These are phyloP conservation scores for Salvelinus sp. DNA, from an alignment of 2,113 vertebrate species.

Conservation along the genomic window DNA sequence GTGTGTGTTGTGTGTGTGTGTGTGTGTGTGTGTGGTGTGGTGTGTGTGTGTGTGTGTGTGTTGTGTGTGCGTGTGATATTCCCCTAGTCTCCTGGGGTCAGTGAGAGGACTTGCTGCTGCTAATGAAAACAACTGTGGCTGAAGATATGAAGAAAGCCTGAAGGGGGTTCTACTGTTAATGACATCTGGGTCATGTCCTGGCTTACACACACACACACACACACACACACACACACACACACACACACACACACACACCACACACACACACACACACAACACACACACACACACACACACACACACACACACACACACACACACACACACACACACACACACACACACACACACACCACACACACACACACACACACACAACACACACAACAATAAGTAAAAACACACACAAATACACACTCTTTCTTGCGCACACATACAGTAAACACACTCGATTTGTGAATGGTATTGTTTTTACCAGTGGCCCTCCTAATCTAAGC, in stretches of 20 bases:
- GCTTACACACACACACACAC: background rate
- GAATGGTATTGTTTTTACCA: too few relatives aligned
- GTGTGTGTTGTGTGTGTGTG: background rate
- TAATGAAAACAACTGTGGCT: constrained; percentile 3
- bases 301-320: background rate
- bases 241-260: constrained; percentile 1
- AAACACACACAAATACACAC: background rate
- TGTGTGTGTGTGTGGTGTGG: background rate
- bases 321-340: background rate
- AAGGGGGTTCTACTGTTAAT: background rate
- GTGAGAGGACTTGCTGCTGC: too few relatives aligned
- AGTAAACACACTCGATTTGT: too few relatives aligned
- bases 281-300: too few relatives aligned
- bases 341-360: background rate
- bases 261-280: background rate
- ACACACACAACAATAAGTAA: background rate
- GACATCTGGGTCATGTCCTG: background rate
- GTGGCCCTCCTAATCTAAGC: too few relatives aligned
- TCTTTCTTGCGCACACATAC: too few relatives aligned
- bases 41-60: background rate
- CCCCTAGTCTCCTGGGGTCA: background rate
- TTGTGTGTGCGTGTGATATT: background rate
- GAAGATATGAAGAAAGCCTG: background rate
- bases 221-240: background rate
- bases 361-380: background rate